phyloP scores from a whole-genome alignment of 2,113 vertebrate species.

The Chaetodon trifascialis region DNA sequence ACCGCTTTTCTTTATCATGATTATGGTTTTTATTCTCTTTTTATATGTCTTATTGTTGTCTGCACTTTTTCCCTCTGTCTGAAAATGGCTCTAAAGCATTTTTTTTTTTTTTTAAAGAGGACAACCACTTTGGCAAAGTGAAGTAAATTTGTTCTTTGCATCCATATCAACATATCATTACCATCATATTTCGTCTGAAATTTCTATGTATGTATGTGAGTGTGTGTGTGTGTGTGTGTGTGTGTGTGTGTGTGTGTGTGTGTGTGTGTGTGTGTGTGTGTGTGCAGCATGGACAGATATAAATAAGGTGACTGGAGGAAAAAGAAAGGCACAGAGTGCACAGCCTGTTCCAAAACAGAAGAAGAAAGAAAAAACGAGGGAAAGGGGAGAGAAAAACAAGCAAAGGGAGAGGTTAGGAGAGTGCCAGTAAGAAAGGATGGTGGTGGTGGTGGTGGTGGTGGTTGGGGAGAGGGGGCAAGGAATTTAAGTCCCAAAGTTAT shows the following conservation, averaged over 20 bases:
- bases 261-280: not conserved
- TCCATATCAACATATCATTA: not conserved
- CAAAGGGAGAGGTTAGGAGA: conserved; percentile 41
- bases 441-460: not conserved
- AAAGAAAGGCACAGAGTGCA: not conserved
- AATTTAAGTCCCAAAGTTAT: conserved; percentile 80
- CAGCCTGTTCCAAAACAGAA: conserved; percentile 58
- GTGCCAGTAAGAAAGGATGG: conserved; percentile 64
- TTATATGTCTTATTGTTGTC: not conserved
- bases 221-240: not conserved
- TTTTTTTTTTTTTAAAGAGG: too few species aligned
- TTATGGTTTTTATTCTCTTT: not conserved
- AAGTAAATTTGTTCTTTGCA: not conserved
- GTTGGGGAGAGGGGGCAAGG: conserved; percentile 49
- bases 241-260: not conserved
- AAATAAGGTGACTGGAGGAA: conserved; percentile 27
- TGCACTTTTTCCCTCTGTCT: not conserved
- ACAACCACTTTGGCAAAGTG: not conserved
- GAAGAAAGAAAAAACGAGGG: conserved; percentile 7
- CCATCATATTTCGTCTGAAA: not conserved
- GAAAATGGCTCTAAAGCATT: too few species aligned
- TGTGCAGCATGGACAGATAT: conserved; percentile 1
- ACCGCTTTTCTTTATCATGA: not conserved
- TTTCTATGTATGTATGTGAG: not conserved
- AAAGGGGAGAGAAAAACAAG: conserved; percentile 62